Evolutionary conservation across 2,888 invertebrate species (phyloP), one percentile per base, ranked within the genome.

Genomic region (Hydraecia micacea): DNA sequence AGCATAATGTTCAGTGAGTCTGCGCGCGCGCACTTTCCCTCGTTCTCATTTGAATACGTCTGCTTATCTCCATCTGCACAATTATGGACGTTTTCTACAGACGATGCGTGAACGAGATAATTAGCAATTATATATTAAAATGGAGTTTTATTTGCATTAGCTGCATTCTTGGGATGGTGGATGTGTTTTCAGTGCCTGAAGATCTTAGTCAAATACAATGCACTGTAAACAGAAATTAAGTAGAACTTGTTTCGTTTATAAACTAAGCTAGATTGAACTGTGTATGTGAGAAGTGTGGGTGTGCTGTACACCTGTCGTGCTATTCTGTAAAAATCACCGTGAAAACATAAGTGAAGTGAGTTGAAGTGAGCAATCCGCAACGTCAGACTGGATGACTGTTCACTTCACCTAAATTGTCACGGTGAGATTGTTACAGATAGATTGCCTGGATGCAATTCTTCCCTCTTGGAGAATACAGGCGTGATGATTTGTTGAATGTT

Each of bases 11-110:
- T 74, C 87, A 67, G 75, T 11, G 77, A 74, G 86, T 75, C 86
- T 87, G 90, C 86, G 83, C 87, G 81, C 80, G 85, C 84, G 84
- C 91, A 93, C 93, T 93, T 93, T 94, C 93, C 91, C 91, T 83
- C 67, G 72, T 72, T 88, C 87, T 83, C 88, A 90, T 92, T 91
- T 90, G 89, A 91, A 92, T 93, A 89, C 86, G 81, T 86, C 90
- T 87, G 86, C 83, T 88, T 91, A 93, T 93, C 93, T 87, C 75
- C 75, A 93, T 92, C 91, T 89, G 81, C 81, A 89, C 89, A 90
- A 91, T 92, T 92, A 92, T 80, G 75, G 81, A 87, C 86, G 78
- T 83, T 88, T 89, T 87, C 81, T 66, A 82, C 86, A 82, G 84
- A 85, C 87, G 77, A 80, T 81, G 89, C 85, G 82, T 87, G 87